Evolutionary conservation across 2,113 vertebrate genomes (phyloP).

Genomic region (Forbesichthys papilliferus): DNA sequence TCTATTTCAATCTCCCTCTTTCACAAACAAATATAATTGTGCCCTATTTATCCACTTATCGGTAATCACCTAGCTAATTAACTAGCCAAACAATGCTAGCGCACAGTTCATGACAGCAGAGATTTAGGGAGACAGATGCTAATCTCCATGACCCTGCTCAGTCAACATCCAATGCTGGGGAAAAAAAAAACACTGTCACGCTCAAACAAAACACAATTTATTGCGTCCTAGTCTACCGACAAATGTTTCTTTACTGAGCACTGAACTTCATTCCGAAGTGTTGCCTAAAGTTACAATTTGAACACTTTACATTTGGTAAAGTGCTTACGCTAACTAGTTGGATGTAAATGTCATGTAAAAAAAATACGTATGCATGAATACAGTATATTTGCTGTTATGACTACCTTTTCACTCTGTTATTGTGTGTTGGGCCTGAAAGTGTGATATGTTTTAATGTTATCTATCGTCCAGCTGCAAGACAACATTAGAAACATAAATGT

Average conservation of each 20-base stretch:
- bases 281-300: no score
- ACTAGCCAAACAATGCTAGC: conserved; percentile 48
- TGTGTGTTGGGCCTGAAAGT: not conserved
- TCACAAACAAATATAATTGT: conserved; percentile 7
- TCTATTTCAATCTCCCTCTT: conserved; percentile 5
- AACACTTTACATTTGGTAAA: no score
- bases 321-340: no score
- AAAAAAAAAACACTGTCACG: conserved; percentile 7
- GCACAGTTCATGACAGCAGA: conserved; percentile 49
- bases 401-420: not conserved
- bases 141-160: conserved; percentile 54
- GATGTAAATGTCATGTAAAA: no score
- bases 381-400: no score
- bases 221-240: not conserved
- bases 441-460: not conserved
- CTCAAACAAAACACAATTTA: conserved; percentile 22
- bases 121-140: conserved; percentile 50
- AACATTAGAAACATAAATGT: no score
- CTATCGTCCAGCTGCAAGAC: not conserved
- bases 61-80: conserved; percentile 58
- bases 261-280: not conserved
- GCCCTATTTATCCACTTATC: conserved; percentile 37
- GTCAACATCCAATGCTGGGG: conserved; percentile 24
- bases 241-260: conserved; percentile 1
- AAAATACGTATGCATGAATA: not conserved